Percentiles rank a stretch among this genome's conserved stretches.
phyloP scores from a whole-genome alignment of 1,140 invertebrate genomes.

The Samia ricini region DNA sequence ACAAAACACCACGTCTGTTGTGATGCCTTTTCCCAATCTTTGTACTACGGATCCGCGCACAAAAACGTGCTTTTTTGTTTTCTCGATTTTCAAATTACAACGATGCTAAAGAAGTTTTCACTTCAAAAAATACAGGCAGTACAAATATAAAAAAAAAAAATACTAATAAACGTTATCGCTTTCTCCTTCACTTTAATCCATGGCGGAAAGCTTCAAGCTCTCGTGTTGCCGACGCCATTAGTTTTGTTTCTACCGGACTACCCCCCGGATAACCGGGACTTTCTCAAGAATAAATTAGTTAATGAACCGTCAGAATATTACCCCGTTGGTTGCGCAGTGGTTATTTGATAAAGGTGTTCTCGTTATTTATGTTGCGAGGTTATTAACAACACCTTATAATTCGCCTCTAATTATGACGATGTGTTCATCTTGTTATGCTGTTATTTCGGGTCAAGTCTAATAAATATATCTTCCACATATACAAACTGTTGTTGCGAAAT shows the following conservation, averaged over 20 bases:
- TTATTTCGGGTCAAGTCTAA: no score
- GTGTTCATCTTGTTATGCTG: not conserved
- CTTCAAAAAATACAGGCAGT: no score
- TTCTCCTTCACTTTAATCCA: not conserved
- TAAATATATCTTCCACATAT: no score
- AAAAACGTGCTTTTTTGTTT: no score
- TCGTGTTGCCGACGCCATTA: slow-evolving; percentile 67
- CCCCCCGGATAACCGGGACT: slow-evolving; percentile 44
- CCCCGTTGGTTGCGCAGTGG: slow-evolving; percentile 23
- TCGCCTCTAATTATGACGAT: not conserved
- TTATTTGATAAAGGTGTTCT: slow-evolving; percentile 35
- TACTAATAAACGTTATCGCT: not conserved
- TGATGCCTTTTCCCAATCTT: no score
- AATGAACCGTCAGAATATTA: slow-evolving; percentile 54
- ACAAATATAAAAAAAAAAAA: no score
- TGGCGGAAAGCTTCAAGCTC: slow-evolving; percentile 26
- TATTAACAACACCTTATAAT: slow-evolving; percentile 1
- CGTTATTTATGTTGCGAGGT: slow-evolving; percentile 15
- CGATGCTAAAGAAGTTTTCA: no score
- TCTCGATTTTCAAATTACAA: no score
- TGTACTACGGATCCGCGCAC: no score
- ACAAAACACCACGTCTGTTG: no score
- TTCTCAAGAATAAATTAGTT: slow-evolving; percentile 62
- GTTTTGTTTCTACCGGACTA: slow-evolving; percentile 66
- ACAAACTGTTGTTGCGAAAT: no score